These are phyloP conservation scores for Micrasema minimum DNA, from an alignment of 1,140 invertebrate species.

Conservation along the genomic window DNA sequence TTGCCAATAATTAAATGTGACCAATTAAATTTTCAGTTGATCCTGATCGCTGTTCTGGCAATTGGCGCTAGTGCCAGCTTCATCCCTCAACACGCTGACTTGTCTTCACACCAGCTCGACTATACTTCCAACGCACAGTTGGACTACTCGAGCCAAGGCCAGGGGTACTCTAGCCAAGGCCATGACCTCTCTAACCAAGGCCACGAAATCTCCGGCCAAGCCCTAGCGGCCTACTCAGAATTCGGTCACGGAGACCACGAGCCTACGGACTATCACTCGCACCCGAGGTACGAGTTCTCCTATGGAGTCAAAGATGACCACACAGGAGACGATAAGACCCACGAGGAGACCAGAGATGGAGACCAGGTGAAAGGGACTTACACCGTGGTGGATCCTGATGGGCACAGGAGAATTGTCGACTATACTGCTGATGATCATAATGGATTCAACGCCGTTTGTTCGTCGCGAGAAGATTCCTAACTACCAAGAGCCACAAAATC, in stretches of 20 bases:
- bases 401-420: slow-evolving; percentile 64
- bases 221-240: slow-evolving; percentile 30
- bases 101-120: slow-evolving; percentile 5
- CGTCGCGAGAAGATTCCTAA: slow-evolving; percentile 57
- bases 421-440: slow-evolving; percentile 62
- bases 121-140: not conserved
- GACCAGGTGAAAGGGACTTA: slow-evolving; percentile 58
- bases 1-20: too few species aligned
- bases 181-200: not conserved
- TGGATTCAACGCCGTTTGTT: slow-evolving; percentile 65
- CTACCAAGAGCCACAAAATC: slow-evolving; percentile 11
- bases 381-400: slow-evolving; percentile 64
- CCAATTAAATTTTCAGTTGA: slow-evolving; percentile 34
- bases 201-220: not conserved
- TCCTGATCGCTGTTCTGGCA: slow-evolving; percentile 37
- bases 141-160: not conserved
- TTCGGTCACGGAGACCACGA: slow-evolving; percentile 49
- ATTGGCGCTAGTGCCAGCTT: slow-evolving; percentile 10
- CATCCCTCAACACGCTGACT: slow-evolving; percentile 13
- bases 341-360: slow-evolving; percentile 57
- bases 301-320: slow-evolving; percentile 56
- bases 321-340: slow-evolving; percentile 57
- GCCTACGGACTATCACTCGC: slow-evolving; percentile 47
- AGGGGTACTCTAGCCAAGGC: not conserved
- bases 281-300: slow-evolving; percentile 54